Conservation (phyloP, 2,113 vertebrate genomes). For the Parus major region DNA sequence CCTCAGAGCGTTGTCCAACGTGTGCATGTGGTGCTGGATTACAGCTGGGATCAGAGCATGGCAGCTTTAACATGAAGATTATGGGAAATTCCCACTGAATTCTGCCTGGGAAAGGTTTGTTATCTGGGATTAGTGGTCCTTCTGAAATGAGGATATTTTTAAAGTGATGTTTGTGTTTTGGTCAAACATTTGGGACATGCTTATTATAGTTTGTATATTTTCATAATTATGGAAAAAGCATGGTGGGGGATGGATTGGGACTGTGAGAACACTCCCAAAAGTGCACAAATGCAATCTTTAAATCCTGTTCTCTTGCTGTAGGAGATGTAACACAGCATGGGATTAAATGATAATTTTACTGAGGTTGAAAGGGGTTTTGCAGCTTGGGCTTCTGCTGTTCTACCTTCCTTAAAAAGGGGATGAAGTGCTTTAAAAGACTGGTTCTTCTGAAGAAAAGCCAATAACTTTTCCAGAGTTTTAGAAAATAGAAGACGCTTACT, state of each 20-base stretch:
- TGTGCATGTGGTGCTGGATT: neutral
- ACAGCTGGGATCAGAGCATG: neutral
- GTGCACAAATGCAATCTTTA: neutral
- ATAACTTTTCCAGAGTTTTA: neutral
- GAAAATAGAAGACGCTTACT: neutral
- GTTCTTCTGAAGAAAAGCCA: neutral
- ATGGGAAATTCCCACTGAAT: neutral
- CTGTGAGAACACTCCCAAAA: neutral
- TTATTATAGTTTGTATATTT: conserved; percentile 3
- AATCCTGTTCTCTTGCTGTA: neutral
- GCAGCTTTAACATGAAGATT: neutral
- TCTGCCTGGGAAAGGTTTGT: neutral
- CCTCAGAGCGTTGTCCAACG: rapidly evolving
- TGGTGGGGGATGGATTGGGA: neutral
- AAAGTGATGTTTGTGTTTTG: neutral
- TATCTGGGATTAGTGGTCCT: neutral
- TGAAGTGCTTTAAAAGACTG: neutral
- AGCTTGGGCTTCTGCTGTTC: neutral
- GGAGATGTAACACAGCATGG: neutral
- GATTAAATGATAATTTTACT: neutral
- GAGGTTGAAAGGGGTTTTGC: neutral
- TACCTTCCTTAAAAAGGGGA: neutral
- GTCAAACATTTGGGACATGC: neutral
- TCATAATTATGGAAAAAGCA: neutral
- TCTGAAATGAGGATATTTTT: neutral